Base-by-base conservation (phyloP, 1,140 invertebrate species). In the Pissodes strobi region DNA sequence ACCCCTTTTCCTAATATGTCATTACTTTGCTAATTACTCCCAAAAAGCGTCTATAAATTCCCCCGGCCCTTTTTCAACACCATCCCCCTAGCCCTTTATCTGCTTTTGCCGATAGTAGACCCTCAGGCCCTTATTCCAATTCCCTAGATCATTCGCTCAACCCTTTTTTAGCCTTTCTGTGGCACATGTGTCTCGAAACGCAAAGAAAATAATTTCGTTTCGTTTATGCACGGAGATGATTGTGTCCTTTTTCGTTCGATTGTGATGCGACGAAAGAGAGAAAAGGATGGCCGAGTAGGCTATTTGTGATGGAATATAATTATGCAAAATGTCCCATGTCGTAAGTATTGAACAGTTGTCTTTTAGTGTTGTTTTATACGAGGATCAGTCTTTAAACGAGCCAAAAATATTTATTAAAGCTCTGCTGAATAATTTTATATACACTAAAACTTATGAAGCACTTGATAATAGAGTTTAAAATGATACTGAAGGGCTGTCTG, bases 21-120 rank as follows among this genome's bases (percentile, higher is more conserved):
- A 62, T 62, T 62, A 62, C 48, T 52, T 62, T 45, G 46, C 60
- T 62, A 62, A 62, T 62, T 62, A 62, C 49, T 62, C 60, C 60
- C 60, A 41, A 62, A 62, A 62, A 62, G 46, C 60, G 49, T 62
- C 60, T 62, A 62, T 62, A 62, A 62, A 62, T 62, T 62, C 60
- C 37, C 38, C n/a, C 22, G 25, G 27, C 60, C 60, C 60, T 62
- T 62, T 62, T 62, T 62, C 60, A 62, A 62, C 45, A 46, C 51
- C 27, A 21, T 37, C 15, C 46, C 60, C 60, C 43, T 15, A 30
- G 13, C 37, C 39, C 49, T 62, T 62, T 62, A 62, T 62, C 60
- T 62, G 60, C 34, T 19, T 53, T 51, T 53, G 60, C 60, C 60
- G 60, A 62, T 62, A 62, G 60, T 59, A 38, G 43, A 59, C 56